Percentiles rank a stretch among this genome's conserved stretches.
phyloP scores from a whole-genome alignment of 1,140 invertebrate species.

The Bombus sylvicola region DNA sequence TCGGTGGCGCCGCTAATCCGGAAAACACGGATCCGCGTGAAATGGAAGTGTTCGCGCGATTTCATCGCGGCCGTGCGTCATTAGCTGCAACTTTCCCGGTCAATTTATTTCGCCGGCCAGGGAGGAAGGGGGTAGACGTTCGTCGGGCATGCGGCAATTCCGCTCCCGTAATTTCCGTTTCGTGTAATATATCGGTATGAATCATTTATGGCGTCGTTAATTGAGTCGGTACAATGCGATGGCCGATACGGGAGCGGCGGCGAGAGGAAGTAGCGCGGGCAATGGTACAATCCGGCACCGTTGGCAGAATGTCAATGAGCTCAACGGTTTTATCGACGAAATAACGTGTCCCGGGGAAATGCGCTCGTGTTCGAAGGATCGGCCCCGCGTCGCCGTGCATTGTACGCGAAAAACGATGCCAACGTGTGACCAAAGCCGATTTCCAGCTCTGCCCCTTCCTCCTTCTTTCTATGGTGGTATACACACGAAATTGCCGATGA shows the following conservation, averaged over 20 bases:
- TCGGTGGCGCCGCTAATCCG: neutral
- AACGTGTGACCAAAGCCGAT: slow-evolving; percentile 47
- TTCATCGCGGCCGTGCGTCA: slow-evolving; percentile 16
- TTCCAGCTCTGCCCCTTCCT: neutral
- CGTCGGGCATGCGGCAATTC: neutral
- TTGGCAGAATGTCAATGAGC: slow-evolving; percentile 61
- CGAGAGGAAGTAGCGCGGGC: slow-evolving; percentile 23
- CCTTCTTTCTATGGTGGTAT: neutral
- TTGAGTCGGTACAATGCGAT: slow-evolving; percentile 53
- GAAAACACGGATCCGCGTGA: neutral
- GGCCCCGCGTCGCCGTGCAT: slow-evolving; percentile 6
- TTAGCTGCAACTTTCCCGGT: slow-evolving; percentile 23
- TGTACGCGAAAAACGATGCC: slow-evolving; percentile 49
- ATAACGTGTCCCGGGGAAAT: slow-evolving; percentile 58
- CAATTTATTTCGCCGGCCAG: slow-evolving; percentile 22
- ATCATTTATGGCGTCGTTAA: slow-evolving; percentile 64
- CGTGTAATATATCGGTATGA: slow-evolving; percentile 36
- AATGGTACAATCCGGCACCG: slow-evolving; percentile 46
- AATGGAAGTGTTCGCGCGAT: neutral
- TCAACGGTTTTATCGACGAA: slow-evolving; percentile 54
- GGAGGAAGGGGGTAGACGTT: neutral
- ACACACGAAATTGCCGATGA: slow-evolving; percentile 39
- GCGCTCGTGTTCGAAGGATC: slow-evolving; percentile 44
- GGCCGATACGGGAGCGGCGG: slow-evolving; percentile 30
- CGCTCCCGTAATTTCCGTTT: slow-evolving; percentile 33